Evolutionary conservation across 2,797 vertebrate genomes (phyloP).

Genomic region (Pipistrellus nathusii): DNA sequence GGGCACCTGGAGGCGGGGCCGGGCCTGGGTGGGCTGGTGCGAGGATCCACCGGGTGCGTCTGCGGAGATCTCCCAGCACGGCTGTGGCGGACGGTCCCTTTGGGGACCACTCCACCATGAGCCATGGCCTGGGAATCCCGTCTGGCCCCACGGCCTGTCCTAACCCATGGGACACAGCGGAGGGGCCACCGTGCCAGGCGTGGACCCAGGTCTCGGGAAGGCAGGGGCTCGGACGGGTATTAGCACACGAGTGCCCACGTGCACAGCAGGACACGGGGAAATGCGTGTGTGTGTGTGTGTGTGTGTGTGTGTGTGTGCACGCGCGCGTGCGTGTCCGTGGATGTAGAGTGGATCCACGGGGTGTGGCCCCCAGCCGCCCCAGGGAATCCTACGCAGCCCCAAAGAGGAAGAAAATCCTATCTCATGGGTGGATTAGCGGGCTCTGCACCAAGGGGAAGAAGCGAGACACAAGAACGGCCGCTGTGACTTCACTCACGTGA

Average conservation of each 20-base stretch:
- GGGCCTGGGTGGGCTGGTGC: accelerated
- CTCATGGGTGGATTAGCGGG: too few relatives aligned
- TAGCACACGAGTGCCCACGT: accelerated
- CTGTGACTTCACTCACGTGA: background rate
- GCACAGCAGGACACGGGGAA: background rate
- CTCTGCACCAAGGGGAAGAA: background rate
- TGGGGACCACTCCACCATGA: background rate
- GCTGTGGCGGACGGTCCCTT: background rate
- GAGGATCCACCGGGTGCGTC: background rate
- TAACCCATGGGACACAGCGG: background rate
- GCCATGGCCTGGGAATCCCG: background rate
- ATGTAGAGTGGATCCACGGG: background rate
- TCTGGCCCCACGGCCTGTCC: background rate
- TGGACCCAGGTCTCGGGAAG: background rate
- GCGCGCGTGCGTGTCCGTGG: too few relatives aligned
- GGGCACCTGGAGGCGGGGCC: background rate
- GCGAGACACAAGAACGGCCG: background rate
- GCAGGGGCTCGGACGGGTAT: background rate
- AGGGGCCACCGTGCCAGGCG: background rate
- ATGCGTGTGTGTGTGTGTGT: too few relatives aligned
- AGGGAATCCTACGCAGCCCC: background rate
- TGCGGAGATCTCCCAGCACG: background rate
- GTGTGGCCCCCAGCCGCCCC: background rate
- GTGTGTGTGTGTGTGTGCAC: too few relatives aligned
- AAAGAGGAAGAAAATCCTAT: background rate